These are phyloP conservation scores for Paramuricea clavata DNA, from an alignment of 92 coral and sea anemone genomes.

Conservation along the genomic window DNA sequence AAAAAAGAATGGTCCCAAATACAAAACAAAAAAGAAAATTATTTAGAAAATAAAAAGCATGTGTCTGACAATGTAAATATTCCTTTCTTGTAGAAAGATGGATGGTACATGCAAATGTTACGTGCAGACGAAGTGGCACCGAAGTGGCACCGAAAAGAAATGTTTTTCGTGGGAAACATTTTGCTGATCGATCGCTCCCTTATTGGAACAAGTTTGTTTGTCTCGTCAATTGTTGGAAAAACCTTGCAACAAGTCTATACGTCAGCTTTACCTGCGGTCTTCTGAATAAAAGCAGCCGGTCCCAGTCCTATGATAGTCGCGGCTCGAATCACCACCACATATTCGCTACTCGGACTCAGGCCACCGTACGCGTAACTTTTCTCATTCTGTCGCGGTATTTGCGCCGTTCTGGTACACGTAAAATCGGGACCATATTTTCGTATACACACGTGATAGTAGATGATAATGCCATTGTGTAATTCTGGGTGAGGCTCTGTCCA, in stretches of 20 bases:
- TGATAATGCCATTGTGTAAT: conserved; percentile 8
- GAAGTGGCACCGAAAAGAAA: no score
- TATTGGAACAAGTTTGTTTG: no score
- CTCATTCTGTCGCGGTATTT: not conserved
- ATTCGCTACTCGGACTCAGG: conserved; percentile 3
- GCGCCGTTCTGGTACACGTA: not conserved
- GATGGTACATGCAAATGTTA: no score
- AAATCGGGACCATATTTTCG: conserved; percentile 6
- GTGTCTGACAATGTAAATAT: no score
- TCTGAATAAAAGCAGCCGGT: conserved; percentile 22
- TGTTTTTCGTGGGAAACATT: no score
- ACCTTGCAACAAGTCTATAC: not conserved
- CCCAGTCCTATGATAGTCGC: conserved; percentile 24
- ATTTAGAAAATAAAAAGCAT: conserved; percentile 48
- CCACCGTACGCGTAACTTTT: not conserved
- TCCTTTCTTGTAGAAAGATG: no score
- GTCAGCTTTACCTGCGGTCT: conserved; percentile 3
- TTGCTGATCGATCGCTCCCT: no score
- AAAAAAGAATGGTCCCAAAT: conserved; percentile 88
- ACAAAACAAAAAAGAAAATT: conserved; percentile 88
- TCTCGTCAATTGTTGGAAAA: no score
- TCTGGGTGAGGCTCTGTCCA: conserved; percentile 18
- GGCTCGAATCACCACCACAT: conserved; percentile 17
- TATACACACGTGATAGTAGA: conserved; percentile 29
- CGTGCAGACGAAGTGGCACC: no score